Base-by-base conservation (phyloP, 1,140 invertebrate species). In the Frieseomelitta varia region DNA sequence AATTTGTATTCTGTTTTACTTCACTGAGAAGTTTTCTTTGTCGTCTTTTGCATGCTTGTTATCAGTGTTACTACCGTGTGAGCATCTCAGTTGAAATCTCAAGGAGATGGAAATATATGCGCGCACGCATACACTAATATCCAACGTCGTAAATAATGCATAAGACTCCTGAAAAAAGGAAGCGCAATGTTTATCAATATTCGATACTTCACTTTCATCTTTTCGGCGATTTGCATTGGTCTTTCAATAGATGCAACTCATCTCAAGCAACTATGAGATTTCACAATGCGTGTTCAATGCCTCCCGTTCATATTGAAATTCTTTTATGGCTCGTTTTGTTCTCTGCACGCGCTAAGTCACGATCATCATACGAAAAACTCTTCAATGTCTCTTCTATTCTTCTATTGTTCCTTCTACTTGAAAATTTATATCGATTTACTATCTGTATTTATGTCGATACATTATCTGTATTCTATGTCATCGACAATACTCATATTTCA, bases 71-170 rank as follows among this genome's bases (percentile, higher is more conserved):
- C 30, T 77, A 77, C 14, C 58, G 24, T 19, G 34, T 19, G 17
- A 19, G 12, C n/a, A 21, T 73, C n/a, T n/a, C 27, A 6, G 2
- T 4, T 24, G 19, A 21, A 12, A 11, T 8, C 12, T 2, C 24
- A 56, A 10, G 69, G n/a, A 51, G 39, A 10, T 14, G 14, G 47
- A n/a, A n/a, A 19, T 8, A 67, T 30, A n/a, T 17, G n/a, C 12
- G 3, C 21, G 6, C 14, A 0, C 34, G n/a, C 2, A 12, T 14
- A 39, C 67, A 69, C 67, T 21, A 6, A 47, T 10, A 47, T 21
- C 4, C 24, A n/a, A 21, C 3, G 6, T 47, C 19, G 56, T 68
- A 67, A 76, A 82, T 82, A 76, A 82, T 82, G 68, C 61, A 82
- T 1, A 15, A n/a, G 69, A 39, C 74, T 8, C 15, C 15, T 12